phyloP scores from a whole-genome alignment of 2,113 vertebrate species.

The Mesembrinibis cayennensis region DNA sequence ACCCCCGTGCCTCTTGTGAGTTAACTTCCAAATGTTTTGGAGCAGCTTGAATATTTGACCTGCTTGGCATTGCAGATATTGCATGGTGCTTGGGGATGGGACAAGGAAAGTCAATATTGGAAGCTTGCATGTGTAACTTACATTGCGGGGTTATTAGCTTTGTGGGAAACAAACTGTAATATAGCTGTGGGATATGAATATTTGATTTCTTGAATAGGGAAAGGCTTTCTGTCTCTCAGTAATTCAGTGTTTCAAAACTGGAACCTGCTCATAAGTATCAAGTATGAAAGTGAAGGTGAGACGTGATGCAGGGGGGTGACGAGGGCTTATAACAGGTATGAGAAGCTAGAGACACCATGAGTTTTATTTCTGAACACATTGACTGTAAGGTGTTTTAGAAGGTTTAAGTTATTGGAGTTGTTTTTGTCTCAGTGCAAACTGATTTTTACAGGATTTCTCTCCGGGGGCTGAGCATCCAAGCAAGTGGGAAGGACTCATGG shows the following conservation, averaged over 20 bases:
- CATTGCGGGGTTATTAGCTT: background rate
- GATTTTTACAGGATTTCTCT: background rate
- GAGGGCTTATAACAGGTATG: fast-evolving
- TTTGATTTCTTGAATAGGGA: background rate
- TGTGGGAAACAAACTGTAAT: background rate
- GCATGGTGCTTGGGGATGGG: background rate
- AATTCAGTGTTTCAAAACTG: background rate
- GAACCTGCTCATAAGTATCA: background rate
- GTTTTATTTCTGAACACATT: background rate
- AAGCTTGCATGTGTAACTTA: background rate
- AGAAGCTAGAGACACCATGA: background rate
- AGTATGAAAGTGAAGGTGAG: background rate
- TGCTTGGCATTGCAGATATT: background rate
- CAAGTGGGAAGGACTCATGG: fast-evolving
- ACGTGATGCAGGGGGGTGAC: fast-evolving
- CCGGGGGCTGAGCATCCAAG: fast-evolving
- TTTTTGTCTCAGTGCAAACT: background rate
- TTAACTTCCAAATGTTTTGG: background rate
- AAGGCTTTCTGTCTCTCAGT: background rate
- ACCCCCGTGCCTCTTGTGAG: background rate
- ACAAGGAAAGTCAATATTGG: background rate
- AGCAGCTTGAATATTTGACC: background rate
- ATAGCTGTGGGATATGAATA: background rate
- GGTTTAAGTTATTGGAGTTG: background rate
- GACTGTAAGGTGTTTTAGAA: background rate